These are phyloP conservation scores for Sebastes glaucus DNA, from an alignment of 2,797 vertebrate genomes.

Conservation along the genomic window DNA sequence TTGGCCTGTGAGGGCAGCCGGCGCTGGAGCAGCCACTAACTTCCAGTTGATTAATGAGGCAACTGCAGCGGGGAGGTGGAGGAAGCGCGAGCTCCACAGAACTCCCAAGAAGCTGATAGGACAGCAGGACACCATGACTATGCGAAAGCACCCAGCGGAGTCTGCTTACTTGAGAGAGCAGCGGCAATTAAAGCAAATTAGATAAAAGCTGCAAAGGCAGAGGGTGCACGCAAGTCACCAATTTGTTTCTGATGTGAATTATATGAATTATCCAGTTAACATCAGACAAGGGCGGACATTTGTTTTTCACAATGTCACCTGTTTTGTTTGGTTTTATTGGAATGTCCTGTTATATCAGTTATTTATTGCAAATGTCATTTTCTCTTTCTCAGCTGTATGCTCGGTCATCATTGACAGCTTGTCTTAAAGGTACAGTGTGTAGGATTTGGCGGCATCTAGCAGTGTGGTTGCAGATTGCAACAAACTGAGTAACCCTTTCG, in stretches of 20 bases:
- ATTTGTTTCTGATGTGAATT: constrained; percentile 33
- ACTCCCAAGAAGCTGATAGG: constrained; percentile 84
- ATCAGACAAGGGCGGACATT: neutral
- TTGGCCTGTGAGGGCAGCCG: constrained; percentile 80
- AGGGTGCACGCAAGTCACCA: neutral
- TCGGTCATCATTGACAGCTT: neutral
- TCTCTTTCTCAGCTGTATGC: neutral
- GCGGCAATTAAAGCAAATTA: constrained; percentile 65
- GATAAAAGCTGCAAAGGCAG: constrained; percentile 45
- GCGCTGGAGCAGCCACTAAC: constrained; percentile 84
- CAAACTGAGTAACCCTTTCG: too few relatives aligned
- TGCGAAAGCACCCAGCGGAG: constrained; percentile 54
- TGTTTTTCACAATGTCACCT: neutral
- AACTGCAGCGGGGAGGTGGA: constrained; percentile 82
- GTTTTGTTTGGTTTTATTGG: neutral
- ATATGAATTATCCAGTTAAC: constrained; percentile 2
- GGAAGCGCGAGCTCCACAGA: constrained; percentile 78
- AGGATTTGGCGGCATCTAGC: too few relatives aligned
- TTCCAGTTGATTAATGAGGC: constrained; percentile 93
- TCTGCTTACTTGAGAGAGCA: constrained; percentile 37
- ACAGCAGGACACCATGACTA: constrained; percentile 80
- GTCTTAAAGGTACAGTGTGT: neutral
- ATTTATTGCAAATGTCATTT: neutral
- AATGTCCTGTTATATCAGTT: neutral
- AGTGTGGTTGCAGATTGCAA: too few relatives aligned